Evolutionary conservation across 2,797 vertebrate genomes (phyloP).

Genomic region (Brachyalestes nurse): DNA sequence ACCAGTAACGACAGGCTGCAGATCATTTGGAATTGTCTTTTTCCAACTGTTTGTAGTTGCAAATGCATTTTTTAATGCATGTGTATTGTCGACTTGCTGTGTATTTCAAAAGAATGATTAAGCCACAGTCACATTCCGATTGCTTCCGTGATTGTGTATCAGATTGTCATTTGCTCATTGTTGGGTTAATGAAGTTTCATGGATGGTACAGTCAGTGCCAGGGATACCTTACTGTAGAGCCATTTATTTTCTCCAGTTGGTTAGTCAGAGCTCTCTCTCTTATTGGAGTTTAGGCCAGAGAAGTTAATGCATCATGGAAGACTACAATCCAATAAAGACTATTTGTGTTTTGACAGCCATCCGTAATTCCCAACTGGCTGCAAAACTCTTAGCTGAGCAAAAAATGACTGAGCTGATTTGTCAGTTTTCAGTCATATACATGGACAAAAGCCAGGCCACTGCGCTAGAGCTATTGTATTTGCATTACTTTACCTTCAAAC

Average conservation of each 20-base stretch:
- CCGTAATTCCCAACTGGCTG: not conserved
- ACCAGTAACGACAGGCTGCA: not conserved
- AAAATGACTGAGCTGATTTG: not conserved
- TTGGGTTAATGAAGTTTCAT: not conserved
- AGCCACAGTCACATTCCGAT: not conserved
- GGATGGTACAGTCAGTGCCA: not conserved
- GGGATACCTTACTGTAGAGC: not conserved
- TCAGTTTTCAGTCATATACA: not conserved
- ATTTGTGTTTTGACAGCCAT: conserved; percentile 23
- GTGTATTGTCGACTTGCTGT: not conserved
- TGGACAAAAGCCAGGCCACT: not conserved
- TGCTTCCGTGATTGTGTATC: conserved; percentile 19
- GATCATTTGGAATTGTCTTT: not conserved
- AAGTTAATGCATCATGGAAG: conserved; percentile 9
- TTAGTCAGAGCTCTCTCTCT: conserved; percentile 14
- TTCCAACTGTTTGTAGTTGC: not conserved
- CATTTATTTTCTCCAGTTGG: conserved; percentile 17
- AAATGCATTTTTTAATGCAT: not conserved
- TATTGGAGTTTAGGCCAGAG: not conserved
- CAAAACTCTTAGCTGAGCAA: not conserved
- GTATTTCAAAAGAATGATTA: not conserved
- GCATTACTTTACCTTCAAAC: not conserved
- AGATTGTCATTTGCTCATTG: conserved; percentile 22
- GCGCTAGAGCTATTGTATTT: conserved; percentile 13
- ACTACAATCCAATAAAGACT: not conserved